phyloP scores from a whole-genome alignment of 2,888 invertebrate species.

The Caenorhabditis japonica region DNA sequence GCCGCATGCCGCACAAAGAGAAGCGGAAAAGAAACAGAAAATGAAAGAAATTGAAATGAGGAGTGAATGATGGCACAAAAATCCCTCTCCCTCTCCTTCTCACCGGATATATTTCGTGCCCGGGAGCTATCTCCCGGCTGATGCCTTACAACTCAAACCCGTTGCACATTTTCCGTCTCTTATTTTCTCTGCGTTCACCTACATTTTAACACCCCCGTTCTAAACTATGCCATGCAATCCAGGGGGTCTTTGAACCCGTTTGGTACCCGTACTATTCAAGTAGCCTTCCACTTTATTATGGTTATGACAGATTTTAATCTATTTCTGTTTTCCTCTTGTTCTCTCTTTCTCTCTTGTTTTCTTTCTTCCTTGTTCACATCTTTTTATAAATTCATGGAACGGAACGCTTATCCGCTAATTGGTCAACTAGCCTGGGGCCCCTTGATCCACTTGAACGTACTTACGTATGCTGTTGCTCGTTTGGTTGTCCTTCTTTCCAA shows the following conservation, averaged over 20 bases:
- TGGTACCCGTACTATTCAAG: slow-evolving; percentile 12
- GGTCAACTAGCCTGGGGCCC: slow-evolving; percentile 38
- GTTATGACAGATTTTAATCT: slow-evolving; percentile 26
- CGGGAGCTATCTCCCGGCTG: slow-evolving; percentile 43
- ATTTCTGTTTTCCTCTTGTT: no score
- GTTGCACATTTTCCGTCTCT: slow-evolving; percentile 26
- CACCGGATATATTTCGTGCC: slow-evolving; percentile 51
- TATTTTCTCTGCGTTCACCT: slow-evolving; percentile 45
- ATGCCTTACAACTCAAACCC: slow-evolving; percentile 41
- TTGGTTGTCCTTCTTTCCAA: slow-evolving; percentile 9
- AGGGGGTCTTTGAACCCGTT: no score
- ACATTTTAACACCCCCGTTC: slow-evolving; percentile 29
- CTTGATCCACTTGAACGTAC: slow-evolving; percentile 42
- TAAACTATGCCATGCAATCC: slow-evolving; percentile 33
- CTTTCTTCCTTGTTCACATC: no score
- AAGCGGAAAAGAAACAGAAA: no score
- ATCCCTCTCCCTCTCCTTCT: slow-evolving; percentile 27
- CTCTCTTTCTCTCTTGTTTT: neutral
- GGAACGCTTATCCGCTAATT: slow-evolving; percentile 50
- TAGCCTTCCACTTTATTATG: slow-evolving; percentile 42
- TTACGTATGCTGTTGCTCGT: slow-evolving; percentile 41
- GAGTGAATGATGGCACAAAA: slow-evolving; percentile 48
- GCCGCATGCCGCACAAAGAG: no score
- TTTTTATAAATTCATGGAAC: slow-evolving; percentile 40
- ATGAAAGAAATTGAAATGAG: slow-evolving; percentile 46